Percentiles rank a stretch among this genome's conserved stretches.
phyloP scores from a whole-genome alignment of 1,140 invertebrate species.

The Drosophila kanapiae region DNA sequence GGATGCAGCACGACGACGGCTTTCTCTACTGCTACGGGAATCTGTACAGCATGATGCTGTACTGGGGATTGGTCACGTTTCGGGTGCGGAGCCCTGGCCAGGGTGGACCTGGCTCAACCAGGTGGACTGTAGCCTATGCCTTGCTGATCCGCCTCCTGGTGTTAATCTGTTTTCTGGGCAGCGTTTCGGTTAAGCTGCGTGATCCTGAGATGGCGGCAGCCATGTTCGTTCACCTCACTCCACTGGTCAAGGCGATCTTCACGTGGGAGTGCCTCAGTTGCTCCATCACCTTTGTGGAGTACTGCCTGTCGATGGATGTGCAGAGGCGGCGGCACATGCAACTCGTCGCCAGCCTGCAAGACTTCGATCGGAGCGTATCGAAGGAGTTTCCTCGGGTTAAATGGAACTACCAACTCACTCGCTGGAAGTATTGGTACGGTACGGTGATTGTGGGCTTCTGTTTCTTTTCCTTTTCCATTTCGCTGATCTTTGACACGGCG shows the following conservation, averaged over 20 bases:
- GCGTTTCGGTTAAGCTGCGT: conserved; percentile 39
- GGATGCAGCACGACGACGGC: conserved; percentile 25
- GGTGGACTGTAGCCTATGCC: conserved; percentile 25
- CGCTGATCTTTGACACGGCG: conserved; percentile 55
- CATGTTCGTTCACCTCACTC: conserved; percentile 58
- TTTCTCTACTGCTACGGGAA: conserved; percentile 59
- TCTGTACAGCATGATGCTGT: conserved; percentile 55
- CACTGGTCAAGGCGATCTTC: conserved; percentile 61
- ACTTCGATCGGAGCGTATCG: conserved; percentile 47
- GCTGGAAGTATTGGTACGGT: conserved; percentile 62
- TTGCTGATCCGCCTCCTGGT: conserved; percentile 27
- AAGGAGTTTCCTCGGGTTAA: conserved; percentile 48
- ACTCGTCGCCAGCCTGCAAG: conserved; percentile 47
- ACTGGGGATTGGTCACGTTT: conserved; percentile 58
- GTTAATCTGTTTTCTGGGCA: conserved; percentile 39
- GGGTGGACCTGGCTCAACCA: conserved; percentile 31
- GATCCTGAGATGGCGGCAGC: conserved; percentile 49
- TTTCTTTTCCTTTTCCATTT: conserved; percentile 39
- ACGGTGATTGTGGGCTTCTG: conserved; percentile 30
- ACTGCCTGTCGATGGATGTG: conserved; percentile 48
- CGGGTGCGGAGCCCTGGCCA: conserved; percentile 17
- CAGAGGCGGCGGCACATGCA: conserved; percentile 36
- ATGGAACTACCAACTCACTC: conserved; percentile 68
- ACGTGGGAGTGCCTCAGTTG: conserved; percentile 59
- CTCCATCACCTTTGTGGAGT: conserved; percentile 51